phyloP scores from a whole-genome alignment of 2,113 vertebrate species.

The Pica pica region DNA sequence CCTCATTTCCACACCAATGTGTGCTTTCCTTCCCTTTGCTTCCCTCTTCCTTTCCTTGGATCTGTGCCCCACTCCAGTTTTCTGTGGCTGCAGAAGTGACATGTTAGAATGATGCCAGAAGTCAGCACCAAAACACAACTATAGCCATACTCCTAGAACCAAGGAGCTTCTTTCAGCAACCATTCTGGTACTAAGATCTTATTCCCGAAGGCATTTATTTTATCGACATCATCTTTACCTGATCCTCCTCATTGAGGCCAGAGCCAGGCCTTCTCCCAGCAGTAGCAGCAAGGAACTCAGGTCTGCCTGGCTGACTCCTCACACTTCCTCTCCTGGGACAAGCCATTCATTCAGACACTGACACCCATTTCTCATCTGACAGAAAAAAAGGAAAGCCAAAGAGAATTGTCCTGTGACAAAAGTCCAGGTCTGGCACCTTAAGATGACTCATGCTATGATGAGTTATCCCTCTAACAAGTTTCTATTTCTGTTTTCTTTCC shows the following conservation, averaged over 20 bases:
- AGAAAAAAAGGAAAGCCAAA: not conserved
- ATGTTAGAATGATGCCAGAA: not conserved
- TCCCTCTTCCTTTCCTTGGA: not conserved
- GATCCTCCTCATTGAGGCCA: not conserved
- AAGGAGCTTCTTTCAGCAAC: not conserved
- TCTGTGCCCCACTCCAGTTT: not conserved
- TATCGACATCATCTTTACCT: not conserved
- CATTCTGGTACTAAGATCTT: not conserved
- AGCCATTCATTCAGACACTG: not conserved
- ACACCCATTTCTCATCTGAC: not conserved
- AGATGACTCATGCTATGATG: not conserved
- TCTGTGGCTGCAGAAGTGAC: not conserved
- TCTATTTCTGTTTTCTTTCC: not conserved
- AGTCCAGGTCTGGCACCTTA: not conserved
- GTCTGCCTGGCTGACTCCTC: not conserved
- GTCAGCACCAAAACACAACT: not conserved
- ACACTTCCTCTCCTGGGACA: not conserved
- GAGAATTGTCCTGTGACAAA: not conserved
- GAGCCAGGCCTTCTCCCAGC: not conserved
- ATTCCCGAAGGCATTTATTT: not conserved
- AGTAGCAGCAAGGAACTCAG: rapidly evolving
- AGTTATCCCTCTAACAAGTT: not conserved
- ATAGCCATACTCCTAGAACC: not conserved
- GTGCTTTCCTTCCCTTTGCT: not conserved
- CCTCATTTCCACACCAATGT: not conserved